Evolutionary conservation across 2,888 invertebrate species (phyloP), one percentile per base, ranked within the genome.

Genomic region (Physocephala rufipes): DNA sequence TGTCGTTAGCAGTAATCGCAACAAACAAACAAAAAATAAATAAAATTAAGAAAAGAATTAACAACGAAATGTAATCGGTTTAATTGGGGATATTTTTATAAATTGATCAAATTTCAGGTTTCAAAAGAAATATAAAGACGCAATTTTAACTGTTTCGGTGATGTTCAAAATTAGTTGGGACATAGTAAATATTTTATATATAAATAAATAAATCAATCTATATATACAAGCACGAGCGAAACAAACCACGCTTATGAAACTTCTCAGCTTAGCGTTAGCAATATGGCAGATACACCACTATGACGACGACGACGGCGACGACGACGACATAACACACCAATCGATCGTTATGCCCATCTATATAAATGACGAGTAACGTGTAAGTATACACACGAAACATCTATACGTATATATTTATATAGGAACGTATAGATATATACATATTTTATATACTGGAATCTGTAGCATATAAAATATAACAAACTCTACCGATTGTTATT

Each of bases 1-100:
- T 70, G 47, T 65, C 64, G 24, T 65, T 63, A 63, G 61, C 24
- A 62, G n/a, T 21, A 21, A 30, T 45, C 45, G 43, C 43, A 43
- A 45, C 19, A 61, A 62, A 43, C n/a, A n/a, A 19, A 21, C 5
- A 19, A 24, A n/a, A n/a, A n/a, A n/a, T n/a, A n/a, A n/a, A n/a
- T n/a, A n/a, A n/a, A n/a, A n/a, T n/a, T n/a, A n/a, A n/a, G n/a
- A n/a, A n/a, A n/a, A n/a, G n/a, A n/a, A n/a, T n/a, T n/a, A n/a
- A n/a, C n/a, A 62, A 9, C 43, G n/a, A 49, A n/a, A 49, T 49
- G n/a, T 5, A 13, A n/a, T 49, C 4, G 13, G 49, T 49, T 49
- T 49, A 19, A 49, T 49, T 49, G 49, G 16, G 13, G 13, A 49
- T 49, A 12, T 21, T 21, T 53, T 58, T 19, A 13, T 12, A 55